A percentile compares a stretch with the other conserved stretches of the same genome.
Evolutionary conservation across 2,888 invertebrate genomes (phyloP).

Genomic region (Germaria angustata): DNA sequence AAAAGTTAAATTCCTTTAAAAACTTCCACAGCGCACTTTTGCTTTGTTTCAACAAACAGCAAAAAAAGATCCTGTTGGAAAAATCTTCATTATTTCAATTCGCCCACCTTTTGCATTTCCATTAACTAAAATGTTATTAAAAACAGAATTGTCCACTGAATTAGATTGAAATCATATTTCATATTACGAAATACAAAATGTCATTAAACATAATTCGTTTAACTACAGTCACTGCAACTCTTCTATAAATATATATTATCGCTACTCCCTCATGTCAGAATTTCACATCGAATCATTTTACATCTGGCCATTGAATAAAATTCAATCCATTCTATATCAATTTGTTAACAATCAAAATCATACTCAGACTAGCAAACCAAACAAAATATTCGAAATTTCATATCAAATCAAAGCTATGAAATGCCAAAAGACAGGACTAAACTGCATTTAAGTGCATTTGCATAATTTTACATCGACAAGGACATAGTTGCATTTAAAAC

Average conservation of each 20-base stretch:
- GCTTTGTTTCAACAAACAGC: neutral
- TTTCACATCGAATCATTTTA: neutral
- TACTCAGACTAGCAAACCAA: conserved; percentile 35
- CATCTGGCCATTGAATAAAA: conserved; percentile 28
- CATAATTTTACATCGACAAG: conserved; percentile 60
- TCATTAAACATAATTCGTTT: conserved; percentile 69
- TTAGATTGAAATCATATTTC: conserved; percentile 69
- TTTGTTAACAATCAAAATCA: conserved; percentile 66
- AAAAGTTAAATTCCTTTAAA: too few species aligned
- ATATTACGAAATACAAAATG: conserved; percentile 57
- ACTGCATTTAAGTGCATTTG: conserved; percentile 64
- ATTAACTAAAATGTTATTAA: conserved; percentile 46
- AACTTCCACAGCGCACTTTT: neutral
- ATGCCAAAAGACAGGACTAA: conserved; percentile 59
- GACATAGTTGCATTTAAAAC: neutral
- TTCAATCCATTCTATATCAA: conserved; percentile 61
- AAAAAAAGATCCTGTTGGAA: neutral
- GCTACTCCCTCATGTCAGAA: neutral
- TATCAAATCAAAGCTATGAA: conserved; percentile 62
- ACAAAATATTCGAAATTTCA: conserved; percentile 53
- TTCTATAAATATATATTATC: neutral
- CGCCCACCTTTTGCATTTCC: conserved; percentile 32
- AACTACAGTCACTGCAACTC: conserved; percentile 37
- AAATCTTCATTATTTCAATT: neutral
- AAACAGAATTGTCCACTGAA: conserved; percentile 62